Evolutionary conservation across 2,888 invertebrate species (phyloP), one percentile per base, ranked within the genome.

Genomic region (Disparrhopalites patrizii): DNA sequence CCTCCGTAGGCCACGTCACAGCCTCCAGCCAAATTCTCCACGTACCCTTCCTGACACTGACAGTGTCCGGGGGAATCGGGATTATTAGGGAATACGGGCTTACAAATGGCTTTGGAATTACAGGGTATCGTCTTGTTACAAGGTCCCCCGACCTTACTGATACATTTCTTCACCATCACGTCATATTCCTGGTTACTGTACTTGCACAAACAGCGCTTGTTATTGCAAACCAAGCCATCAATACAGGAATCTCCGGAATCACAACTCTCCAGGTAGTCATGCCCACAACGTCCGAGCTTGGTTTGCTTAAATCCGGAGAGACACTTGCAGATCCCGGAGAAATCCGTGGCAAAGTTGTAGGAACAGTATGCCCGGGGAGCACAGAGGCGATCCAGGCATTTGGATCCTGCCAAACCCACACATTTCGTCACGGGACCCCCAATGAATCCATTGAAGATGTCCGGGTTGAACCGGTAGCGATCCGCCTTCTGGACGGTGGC

Each of bases 361-460:
- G 61, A 51, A n/a, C 61, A 61, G 18, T 38, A 61, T 33, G 33
- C 61, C 0, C 27, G 10, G 3, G 51, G 38, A 4, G n/a, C 33
- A 38, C 61, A 61, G 18, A 61, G 51, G 1, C 61, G 15, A 51
- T 61, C 61, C 8, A 61, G 8, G 15, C 61, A 61, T 15, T 18
- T 18, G 13, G 31, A 51, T 4, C 51, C 61, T 1, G 61, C 36
- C 13, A 51, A 23, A 4, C 61, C 61, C 4, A 61, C 61, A 61
- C 61, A 61, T 15, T 51, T 51, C 18, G 51, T 51, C 15, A 40
- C 28, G 7, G n/a, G n/a, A 2, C 4, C n/a, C 4, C 43, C 43
- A 1, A 43, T 8, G 20, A 61, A 51, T 3, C 31, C 38, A 36
- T 31, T 51, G 61, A 51, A 38, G 10, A 61, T 25, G 18, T 61